Conservation (phyloP, 2,888 invertebrate species). For the Mellilla xanthometata region DNA sequence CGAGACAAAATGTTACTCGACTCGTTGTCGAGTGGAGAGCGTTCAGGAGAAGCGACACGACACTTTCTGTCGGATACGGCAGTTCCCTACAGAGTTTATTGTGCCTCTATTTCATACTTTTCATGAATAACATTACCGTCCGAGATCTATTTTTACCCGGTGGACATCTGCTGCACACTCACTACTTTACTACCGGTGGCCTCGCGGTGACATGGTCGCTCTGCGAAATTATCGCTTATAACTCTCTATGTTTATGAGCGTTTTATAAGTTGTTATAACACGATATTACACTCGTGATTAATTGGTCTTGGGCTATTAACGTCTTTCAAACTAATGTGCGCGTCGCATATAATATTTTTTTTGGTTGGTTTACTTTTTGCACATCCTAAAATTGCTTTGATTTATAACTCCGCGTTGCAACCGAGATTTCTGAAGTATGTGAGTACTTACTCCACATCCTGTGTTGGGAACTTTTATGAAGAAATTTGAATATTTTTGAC, state of each 20-base stretch:
- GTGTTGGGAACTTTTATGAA: constrained; percentile 8
- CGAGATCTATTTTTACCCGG: constrained; percentile 24
- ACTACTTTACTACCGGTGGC: constrained; percentile 8
- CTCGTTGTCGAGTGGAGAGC: constrained; percentile 28
- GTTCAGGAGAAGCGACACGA: constrained; percentile 24
- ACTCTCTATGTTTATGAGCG: too few relatives aligned
- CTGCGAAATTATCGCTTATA: too few relatives aligned
- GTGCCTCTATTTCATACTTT: constrained; percentile 12
- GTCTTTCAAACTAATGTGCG: neutral
- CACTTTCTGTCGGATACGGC: constrained; percentile 41
- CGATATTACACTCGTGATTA: constrained; percentile 1
- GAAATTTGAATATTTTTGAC: constrained; percentile 10
- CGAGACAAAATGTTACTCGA: constrained; percentile 54
- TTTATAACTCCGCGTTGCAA: constrained; percentile 17
- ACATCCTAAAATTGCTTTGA: constrained; percentile 10
- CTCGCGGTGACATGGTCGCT: constrained; percentile 14
- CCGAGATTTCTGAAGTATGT: constrained; percentile 12
- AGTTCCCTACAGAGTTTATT: constrained; percentile 31
- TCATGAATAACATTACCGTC: constrained; percentile 14
- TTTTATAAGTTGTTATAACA: constrained; percentile 3
- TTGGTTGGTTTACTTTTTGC: neutral
- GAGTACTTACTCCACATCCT: constrained; percentile 8
- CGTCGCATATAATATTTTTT: constrained; percentile 4
- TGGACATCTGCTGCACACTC: constrained; percentile 16
- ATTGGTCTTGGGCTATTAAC: neutral